Percentiles rank a stretch among this genome's conserved stretches.
phyloP scores from a whole-genome alignment of 2,888 invertebrate genomes.

The Tipula helvola region DNA sequence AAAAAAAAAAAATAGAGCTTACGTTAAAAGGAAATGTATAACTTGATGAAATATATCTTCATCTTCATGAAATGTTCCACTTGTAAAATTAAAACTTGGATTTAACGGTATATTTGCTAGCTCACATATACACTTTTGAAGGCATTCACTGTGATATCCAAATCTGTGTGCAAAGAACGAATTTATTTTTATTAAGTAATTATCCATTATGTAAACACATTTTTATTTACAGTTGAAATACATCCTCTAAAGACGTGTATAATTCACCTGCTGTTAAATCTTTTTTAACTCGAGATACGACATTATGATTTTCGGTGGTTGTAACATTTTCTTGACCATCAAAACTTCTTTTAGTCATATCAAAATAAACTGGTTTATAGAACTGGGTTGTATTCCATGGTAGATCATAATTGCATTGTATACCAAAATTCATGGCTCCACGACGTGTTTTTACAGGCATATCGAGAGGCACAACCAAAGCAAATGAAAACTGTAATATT shows the following conservation, averaged over 20 bases:
- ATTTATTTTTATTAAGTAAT: neutral
- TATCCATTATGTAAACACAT: neutral
- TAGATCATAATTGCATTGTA: neutral
- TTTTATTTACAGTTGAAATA: neutral
- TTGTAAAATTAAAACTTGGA: neutral
- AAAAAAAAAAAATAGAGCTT: neutral
- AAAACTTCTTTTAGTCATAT: neutral
- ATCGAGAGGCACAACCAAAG: neutral
- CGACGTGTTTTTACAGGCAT: neutral
- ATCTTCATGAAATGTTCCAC: neutral
- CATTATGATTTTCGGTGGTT: neutral
- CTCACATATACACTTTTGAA: neutral
- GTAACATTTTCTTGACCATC: neutral
- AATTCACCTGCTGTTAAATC: neutral
- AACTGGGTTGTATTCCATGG: neutral
- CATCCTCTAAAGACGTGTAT: neutral
- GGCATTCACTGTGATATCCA: neutral
- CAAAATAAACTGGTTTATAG: neutral
- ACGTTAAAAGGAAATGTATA: conserved; percentile 4
- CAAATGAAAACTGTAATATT: neutral
- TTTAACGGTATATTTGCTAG: neutral
- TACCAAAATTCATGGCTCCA: neutral
- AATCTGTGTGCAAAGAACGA: neutral
- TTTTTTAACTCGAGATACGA: neutral
- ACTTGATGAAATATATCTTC: neutral